These are phyloP conservation scores for Chaenodraco wilsoni DNA, from an alignment of 2,797 vertebrate genomes.

Conservation along the genomic window DNA sequence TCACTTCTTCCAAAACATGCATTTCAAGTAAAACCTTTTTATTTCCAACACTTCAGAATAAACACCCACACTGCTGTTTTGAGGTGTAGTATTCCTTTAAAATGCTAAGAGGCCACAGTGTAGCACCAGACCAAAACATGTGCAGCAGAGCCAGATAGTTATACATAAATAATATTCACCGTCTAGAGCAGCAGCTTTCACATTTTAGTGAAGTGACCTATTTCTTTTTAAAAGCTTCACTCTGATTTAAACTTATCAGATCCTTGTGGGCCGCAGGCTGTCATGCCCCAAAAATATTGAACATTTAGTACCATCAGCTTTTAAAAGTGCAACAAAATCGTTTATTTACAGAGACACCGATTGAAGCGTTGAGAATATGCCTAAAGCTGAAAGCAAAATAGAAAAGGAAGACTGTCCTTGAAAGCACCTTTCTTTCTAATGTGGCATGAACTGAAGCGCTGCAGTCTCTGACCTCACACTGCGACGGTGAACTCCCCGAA, in stretches of 20 bases:
- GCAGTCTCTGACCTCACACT: conserved; percentile 17
- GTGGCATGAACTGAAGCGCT: background rate
- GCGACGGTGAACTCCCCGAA: background rate
- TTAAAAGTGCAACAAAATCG: background rate
- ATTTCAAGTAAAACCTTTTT: no score
- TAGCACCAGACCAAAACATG: conserved; percentile 18
- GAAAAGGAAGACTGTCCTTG: background rate
- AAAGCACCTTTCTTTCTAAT: background rate
- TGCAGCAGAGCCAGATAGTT: conserved; percentile 28
- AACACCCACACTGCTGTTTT: no score
- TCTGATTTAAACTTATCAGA: conserved; percentile 1
- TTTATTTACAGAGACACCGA: background rate
- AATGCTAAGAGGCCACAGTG: background rate
- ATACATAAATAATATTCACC: conserved; percentile 67
- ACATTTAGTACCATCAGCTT: background rate
- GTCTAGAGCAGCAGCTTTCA: conserved; percentile 39
- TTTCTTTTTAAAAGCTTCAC: conserved; percentile 27
- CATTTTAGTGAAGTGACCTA: conserved; percentile 57
- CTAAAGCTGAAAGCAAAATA: background rate
- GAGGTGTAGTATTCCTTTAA: background rate
- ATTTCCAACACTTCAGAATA: no score
- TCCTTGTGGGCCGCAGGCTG: background rate
- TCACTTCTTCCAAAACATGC: no score
- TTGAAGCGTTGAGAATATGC: background rate
- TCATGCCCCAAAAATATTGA: background rate